A percentile compares a stretch with the other conserved stretches of the same genome.
These are phyloP conservation scores for Coracias cyanogaster DNA, from an alignment of 2,797 vertebrate genomes.

Conservation along the genomic window DNA sequence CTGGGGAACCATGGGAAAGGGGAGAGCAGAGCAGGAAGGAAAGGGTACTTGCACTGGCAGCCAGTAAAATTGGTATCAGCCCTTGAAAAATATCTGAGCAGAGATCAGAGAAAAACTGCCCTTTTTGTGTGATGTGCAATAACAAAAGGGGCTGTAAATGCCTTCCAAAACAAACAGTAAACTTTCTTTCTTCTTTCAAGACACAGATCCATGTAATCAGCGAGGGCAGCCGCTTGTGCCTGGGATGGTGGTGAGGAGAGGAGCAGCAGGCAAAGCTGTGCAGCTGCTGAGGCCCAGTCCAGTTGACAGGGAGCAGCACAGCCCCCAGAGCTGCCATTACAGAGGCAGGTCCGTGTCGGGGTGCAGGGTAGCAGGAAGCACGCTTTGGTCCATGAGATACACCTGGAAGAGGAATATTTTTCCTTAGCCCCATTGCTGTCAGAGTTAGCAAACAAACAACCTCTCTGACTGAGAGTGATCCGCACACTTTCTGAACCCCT, in stretches of 20 bases:
- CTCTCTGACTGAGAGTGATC: background rate
- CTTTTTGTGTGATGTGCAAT: background rate
- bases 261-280: background rate
- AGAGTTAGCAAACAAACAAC: background rate
- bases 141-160: background rate
- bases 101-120: background rate
- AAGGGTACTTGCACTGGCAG: background rate
- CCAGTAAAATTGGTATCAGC: background rate
- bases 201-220: fast-evolving
- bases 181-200: background rate
- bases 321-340: background rate
- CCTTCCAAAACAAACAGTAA: constrained; percentile 7
- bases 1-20: background rate
- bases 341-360: fast-evolving
- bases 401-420: background rate
- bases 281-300: fast-evolving
- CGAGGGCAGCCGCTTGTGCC: background rate
- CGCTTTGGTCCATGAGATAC: background rate
- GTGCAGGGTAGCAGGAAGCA: background rate
- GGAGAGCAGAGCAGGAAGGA: background rate
- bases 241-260: background rate
- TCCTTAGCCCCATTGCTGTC: fast-evolving
- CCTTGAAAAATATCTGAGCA: constrained; percentile 1
- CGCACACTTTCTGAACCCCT: background rate
- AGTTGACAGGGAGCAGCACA: background rate